These are phyloP conservation scores for Cryptops parisi DNA, from an alignment of 2,888 invertebrate genomes.

Conservation along the genomic window DNA sequence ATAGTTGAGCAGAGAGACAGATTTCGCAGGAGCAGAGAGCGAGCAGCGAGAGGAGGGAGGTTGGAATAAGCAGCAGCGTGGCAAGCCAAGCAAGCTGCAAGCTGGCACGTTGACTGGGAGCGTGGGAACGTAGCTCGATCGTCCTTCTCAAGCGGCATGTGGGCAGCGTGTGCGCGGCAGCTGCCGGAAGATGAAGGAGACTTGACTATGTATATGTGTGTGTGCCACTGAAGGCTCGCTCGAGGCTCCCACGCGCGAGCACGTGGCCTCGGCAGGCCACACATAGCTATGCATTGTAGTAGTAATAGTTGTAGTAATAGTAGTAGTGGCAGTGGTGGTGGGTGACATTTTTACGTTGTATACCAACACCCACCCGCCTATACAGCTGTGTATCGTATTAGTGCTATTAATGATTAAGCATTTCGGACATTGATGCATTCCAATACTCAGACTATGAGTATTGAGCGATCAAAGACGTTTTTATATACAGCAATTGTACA, in stretches of 20 bases:
- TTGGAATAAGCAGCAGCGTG: neutral
- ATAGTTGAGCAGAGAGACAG: neutral
- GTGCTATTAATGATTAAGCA: no score
- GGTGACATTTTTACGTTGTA: no score
- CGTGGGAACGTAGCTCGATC: constrained; percentile 4
- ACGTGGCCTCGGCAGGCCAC: neutral
- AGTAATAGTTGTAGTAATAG: no score
- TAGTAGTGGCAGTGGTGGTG: no score
- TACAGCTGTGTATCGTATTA: no score
- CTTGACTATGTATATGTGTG: no score
- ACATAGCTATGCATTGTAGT: neutral
- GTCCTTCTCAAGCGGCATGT: constrained; percentile 10
- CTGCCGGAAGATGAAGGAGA: constrained; percentile 2
- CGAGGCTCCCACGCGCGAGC: constrained; percentile 8
- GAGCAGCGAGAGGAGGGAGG: neutral
- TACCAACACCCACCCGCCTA: no score
- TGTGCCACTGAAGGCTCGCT: constrained; percentile 1
- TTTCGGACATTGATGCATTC: no score
- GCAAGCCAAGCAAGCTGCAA: neutral
- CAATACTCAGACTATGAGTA: no score
- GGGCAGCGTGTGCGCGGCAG: constrained; percentile 11
- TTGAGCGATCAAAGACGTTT: no score
- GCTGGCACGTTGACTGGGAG: neutral
- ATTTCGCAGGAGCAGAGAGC: neutral
- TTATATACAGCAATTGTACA: no score